Conservation (phyloP, 1,140 invertebrate species). For the Mamestra configurata region DNA sequence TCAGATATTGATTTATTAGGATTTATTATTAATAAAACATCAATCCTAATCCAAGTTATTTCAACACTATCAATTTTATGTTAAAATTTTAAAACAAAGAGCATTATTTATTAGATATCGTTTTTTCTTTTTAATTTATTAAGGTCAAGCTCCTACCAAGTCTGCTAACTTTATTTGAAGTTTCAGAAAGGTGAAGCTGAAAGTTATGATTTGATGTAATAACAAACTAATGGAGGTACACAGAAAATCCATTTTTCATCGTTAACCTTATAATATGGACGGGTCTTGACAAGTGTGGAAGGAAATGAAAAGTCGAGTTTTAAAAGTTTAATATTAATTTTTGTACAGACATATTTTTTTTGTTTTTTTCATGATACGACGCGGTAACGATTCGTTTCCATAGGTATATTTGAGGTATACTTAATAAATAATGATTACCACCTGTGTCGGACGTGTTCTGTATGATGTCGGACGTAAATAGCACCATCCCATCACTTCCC, state of each 20-base stretch:
- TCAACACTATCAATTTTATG: neutral
- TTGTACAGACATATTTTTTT: neutral
- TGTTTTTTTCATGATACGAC: neutral
- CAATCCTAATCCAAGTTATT: neutral
- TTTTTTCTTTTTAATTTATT: neutral
- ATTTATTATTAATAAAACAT: neutral
- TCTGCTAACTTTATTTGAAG: conserved; percentile 7
- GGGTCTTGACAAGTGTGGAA: conserved; percentile 16
- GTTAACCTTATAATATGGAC: conserved; percentile 10
- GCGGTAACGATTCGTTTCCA: neutral
- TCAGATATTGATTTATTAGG: no score
- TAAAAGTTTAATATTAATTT: neutral
- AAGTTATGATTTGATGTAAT: conserved; percentile 27
- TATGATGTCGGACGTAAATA: no score
- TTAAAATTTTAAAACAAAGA: neutral
- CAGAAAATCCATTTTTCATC: conserved; percentile 48
- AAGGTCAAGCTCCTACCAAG: neutral
- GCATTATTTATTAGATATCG: neutral
- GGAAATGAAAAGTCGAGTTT: neutral
- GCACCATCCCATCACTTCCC: no score
- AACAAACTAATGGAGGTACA: conserved; percentile 34
- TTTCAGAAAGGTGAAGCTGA: conserved; percentile 13
- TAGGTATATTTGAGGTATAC: no score
- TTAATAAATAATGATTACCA: no score
- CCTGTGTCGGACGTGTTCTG: no score